Percentiles rank a stretch among this genome's conserved stretches.
Conservation (phyloP, 2,113 vertebrate species). For the Neolamprologus caudopunctatus region DNA sequence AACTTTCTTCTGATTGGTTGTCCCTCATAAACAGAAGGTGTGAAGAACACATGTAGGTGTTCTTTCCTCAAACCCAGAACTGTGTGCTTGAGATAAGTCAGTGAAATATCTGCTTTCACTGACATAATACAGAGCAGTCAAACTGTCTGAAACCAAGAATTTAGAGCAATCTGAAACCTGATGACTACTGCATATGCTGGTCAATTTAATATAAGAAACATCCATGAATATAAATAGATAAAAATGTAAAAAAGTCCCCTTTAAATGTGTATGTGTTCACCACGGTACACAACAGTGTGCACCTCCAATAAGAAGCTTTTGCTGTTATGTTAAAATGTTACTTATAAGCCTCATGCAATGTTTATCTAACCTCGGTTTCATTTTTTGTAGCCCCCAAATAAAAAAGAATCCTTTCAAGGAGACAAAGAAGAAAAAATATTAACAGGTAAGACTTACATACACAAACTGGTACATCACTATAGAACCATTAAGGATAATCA, state of each 20-base stretch:
- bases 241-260: not conserved
- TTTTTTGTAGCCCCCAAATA: not conserved
- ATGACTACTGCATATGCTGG: not conserved
- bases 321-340: not conserved
- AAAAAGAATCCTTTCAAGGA: constrained; percentile 4
- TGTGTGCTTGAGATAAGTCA: not conserved
- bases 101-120: not conserved
- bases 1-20: not conserved
- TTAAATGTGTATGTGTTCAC: not conserved
- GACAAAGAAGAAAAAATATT: not conserved
- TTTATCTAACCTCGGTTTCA: not conserved
- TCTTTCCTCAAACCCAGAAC: not conserved
- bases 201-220: not conserved
- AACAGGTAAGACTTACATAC: constrained; percentile 6
- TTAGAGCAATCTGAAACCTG: not conserved
- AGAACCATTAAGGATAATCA: not conserved
- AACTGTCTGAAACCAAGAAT: not conserved
- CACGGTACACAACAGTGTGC: not conserved
- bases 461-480: not conserved
- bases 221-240: not conserved
- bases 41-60: not conserved
- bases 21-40: not conserved
- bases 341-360: not conserved
- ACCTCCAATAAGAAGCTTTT: not conserved
- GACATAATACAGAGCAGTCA: not conserved